Evolutionary conservation across 1,140 invertebrate genomes (phyloP).

Genomic region (Akabosia matsudoensis): DNA sequence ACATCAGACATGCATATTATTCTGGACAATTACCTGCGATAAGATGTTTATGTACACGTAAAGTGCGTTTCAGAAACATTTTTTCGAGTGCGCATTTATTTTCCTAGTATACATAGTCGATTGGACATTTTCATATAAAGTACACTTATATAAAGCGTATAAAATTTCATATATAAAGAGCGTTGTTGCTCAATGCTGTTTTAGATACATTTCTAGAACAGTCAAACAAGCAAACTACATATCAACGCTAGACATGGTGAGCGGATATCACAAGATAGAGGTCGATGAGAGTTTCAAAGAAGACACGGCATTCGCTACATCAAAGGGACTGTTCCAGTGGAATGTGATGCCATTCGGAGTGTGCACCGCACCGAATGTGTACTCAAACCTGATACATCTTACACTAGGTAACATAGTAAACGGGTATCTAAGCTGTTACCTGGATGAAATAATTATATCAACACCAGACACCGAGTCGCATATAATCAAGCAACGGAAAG

Average conservation of each 20-base stretch:
- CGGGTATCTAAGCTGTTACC: slow-evolving; percentile 24
- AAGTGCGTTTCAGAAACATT: too few species aligned
- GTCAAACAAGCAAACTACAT: slow-evolving; percentile 23
- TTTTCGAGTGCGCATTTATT: too few species aligned
- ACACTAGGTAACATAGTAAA: slow-evolving; percentile 49
- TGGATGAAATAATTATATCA: slow-evolving; percentile 48
- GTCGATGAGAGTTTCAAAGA: background rate
- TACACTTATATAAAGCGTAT: too few species aligned
- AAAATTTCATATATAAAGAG: too few species aligned
- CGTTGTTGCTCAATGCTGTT: too few species aligned
- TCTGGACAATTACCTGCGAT: too few species aligned
- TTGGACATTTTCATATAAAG: too few species aligned
- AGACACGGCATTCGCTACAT: slow-evolving; percentile 42
- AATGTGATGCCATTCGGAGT: slow-evolving; percentile 54
- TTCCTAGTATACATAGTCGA: too few species aligned
- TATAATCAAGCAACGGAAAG: background rate
- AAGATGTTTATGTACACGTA: too few species aligned
- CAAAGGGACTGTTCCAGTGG: slow-evolving; percentile 51
- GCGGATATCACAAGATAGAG: background rate
- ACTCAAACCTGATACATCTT: slow-evolving; percentile 55
- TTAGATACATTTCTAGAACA: too few species aligned
- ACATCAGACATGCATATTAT: too few species aligned
- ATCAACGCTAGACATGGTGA: background rate
- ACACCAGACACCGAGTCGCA: slow-evolving; percentile 31
- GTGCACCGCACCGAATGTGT: slow-evolving; percentile 53